Base-by-base conservation (phyloP, 2,888 invertebrate genomes). In the Trachelus troglodyta region DNA sequence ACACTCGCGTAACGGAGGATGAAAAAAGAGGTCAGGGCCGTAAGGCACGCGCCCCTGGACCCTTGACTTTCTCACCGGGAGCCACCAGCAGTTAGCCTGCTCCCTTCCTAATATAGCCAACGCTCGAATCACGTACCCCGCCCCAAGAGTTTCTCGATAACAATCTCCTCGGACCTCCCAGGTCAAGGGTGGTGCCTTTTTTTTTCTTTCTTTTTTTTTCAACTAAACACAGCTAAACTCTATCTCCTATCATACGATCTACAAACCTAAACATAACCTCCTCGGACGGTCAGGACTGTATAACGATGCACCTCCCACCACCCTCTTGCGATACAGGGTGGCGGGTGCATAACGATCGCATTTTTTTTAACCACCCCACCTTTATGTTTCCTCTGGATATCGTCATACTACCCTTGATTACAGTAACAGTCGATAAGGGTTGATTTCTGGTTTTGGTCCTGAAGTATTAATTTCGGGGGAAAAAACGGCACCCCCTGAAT, bases 121-220 rank as follows among this genome's bases (percentile, higher is more conserved):
- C 78, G 81, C 80, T 83, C 80, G 82, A 78, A 80, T 69, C 76
- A 76, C 81, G 81, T 85, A 83, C 81, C 82, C 86, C 84, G 83
- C 78, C 79, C 85, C 85, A 81, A 84, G 81, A 82, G 81, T 82
- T 84, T 81, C 68, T 73, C 80, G 86, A 86, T 86, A 85, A 86
- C 1, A 83, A 86, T 85, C 86, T 83, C 75, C 68, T 71, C 80
- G 81, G 85, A 85, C 86, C 84, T 85, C 83, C 84, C 85, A 83
- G 79, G 79, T 82, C 77, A 77, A 76, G 75, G 77, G 79, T 81
- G 80, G 80, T 83, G 82, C 82, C 79, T 80, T 75, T 75, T 15
- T 15, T 6, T 2, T 15, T 40, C 15, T 6, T 1, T 4, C 15
- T 56, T 23, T 56, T 56, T 0, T 15, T 73, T 34, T 75, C 75